Evolutionary conservation across 2,113 vertebrate genomes (phyloP), one percentile per base, ranked within the genome.

Genomic region (Neolamprologus brichardi): DNA sequence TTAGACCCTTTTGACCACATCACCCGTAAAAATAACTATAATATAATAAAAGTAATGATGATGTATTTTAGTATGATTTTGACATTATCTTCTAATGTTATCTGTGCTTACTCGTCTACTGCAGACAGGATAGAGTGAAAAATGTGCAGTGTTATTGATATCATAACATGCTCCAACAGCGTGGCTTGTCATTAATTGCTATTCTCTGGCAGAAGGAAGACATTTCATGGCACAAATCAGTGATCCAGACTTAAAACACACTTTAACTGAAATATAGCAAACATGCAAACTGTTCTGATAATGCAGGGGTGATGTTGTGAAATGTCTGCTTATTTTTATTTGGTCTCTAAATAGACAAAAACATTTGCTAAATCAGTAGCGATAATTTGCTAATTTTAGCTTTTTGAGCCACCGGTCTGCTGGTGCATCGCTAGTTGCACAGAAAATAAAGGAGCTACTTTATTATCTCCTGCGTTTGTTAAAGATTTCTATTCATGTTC

Each of bases 401-500:
- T 64, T 64, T 64, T 64, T 64, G 60, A 64, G 60, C 9, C 17
- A 62, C 30, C 17, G 0, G 17, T 12, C 17, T 34, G 9, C 14
- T 34, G 30, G 4, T 64, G 6, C 30, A 1, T 34, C 17, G 9
- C 60, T 64, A 64, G 30, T 34, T 34, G 60, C 60, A 4, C 17
- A 64, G 30, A 64, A 34, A 64, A 64, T 34, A 64, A 64, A 34
- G 60, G 10, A 7, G 60, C 60, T 64, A 34, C 30, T 62, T 62
- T n/a, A 62, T 62, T 34, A 34, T 4, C 0, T 64, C 1, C 5
- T 60, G 0, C 0, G 4, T 34, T 64, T 34, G 60, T 62, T 34
- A n/a, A 62, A 62, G 58, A 62, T n/a, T 62, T 62, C 17, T 34
- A 62, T 62, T 62, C 5, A 12, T 62, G 58, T 62, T 34, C 30